Base-by-base conservation (phyloP, 1,140 invertebrate species). In the Nephila pilipes region DNA sequence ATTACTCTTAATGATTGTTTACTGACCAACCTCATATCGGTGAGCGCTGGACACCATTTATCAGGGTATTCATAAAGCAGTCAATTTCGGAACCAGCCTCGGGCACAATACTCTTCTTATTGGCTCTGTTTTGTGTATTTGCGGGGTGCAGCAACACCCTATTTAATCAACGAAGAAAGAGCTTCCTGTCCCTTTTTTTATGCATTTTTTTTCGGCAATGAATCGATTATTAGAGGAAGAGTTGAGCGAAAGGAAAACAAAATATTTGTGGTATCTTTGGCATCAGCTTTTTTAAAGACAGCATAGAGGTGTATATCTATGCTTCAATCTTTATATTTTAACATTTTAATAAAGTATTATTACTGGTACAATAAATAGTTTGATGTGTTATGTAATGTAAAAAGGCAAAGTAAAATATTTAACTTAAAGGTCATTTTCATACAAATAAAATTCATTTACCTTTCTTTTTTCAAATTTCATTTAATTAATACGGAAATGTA, bases 11-110 rank as follows among this genome's bases (percentile, higher is more conserved):
- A 75, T 75, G 69, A 80, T 12, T 90, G 75, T 90, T 90, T 80
- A 90, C 88, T 57, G 69, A 16, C 65, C 75, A 38, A 20, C 25
- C 63, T 25, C 12, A 88, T 88, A 88, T 69, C 6, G 46, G 46
- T 55, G n/a, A n/a, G n/a, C n/a, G n/a, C n/a, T n/a, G 25, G 20
- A 87, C 32, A 14, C n/a, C 87, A 75, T 88, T 75, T 88, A 88
- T 88, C 87, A 88, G 87, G 22, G n/a, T 16, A 88, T 88, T 88
- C 87, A 88, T 88, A 75, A 69, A 88, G 63, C 38, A 20, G 63
- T 69, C 87, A 46, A 6, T n/a, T 32, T 83, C 54, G 38, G 46
- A 81, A 18, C 29, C 18, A 32, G 79, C 79, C 25, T 75, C 25
- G 65, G 25, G 8, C 46, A 55, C 46, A 32, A 79, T 79, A 32